Conservation (phyloP, 2,113 vertebrate species). For the Aythya baeri region DNA sequence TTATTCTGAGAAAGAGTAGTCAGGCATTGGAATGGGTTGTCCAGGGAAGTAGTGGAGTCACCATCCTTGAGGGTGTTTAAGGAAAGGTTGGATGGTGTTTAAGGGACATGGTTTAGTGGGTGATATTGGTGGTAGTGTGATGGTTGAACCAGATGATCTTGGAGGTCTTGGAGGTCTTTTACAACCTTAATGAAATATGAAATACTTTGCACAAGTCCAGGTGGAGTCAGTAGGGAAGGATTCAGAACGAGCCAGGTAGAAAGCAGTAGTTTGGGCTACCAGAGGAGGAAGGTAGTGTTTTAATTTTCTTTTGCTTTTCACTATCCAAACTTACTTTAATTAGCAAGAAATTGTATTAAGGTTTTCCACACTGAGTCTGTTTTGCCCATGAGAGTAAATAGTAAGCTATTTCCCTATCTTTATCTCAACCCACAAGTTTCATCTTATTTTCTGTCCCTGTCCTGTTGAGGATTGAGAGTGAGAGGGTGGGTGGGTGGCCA, state of each 20-base stretch:
- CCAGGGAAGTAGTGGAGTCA: too few species aligned
- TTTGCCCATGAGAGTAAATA: not conserved
- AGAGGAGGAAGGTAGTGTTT: not conserved
- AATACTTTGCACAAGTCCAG: too few species aligned
- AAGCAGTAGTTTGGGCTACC: not conserved
- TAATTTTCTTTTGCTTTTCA: not conserved
- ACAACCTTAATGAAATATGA: too few species aligned
- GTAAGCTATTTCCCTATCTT: not conserved
- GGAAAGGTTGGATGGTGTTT: too few species aligned
- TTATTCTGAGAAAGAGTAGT: too few species aligned
- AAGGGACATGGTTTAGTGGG: too few species aligned
- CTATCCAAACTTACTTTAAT: not conserved
- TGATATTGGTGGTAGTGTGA: too few species aligned
- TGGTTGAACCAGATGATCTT: too few species aligned
- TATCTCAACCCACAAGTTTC: not conserved
- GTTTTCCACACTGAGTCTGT: not conserved
- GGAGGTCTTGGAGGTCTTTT: too few species aligned
- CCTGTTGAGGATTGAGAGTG: not conserved
- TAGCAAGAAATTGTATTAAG: not conserved
- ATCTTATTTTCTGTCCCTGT: not conserved
- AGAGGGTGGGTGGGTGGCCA: not conserved
- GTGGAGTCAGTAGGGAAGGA: not conserved
- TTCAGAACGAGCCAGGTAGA: not conserved
- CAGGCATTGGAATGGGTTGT: too few species aligned
- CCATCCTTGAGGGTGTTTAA: too few species aligned